Evolutionary conservation across 2,113 vertebrate genomes (phyloP).

Genomic region (Sebastes schlegelii): DNA sequence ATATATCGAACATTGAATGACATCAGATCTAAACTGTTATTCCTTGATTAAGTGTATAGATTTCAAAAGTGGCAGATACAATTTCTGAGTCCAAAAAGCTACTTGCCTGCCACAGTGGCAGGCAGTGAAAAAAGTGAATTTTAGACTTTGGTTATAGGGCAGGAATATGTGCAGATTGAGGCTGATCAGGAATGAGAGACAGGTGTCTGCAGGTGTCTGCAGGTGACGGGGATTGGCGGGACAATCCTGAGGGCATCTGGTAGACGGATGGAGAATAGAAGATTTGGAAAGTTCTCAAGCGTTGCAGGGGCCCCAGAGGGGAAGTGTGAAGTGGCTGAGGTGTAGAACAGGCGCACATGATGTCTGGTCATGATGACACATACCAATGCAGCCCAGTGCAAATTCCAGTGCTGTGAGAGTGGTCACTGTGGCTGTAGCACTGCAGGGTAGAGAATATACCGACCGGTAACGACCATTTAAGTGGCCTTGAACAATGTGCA

Average conservation of each 20-base stretch:
- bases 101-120: too few relatives aligned
- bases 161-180: background rate
- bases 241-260: background rate
- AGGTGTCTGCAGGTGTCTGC: background rate
- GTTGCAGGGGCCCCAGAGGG: background rate
- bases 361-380: background rate
- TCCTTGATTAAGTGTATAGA: too few relatives aligned
- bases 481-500: background rate
- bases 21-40: too few relatives aligned
- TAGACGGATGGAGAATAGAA: background rate
- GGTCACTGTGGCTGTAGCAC: background rate
- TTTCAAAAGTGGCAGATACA: too few relatives aligned
- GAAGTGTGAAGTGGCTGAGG: conserved; percentile 10
- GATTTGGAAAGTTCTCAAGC: conserved; percentile 12
- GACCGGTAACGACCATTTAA: background rate
- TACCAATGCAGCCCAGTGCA: background rate
- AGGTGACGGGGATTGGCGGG: background rate
- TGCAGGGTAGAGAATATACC: background rate
- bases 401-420: background rate
- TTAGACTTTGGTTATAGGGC: too few relatives aligned
- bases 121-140: too few relatives aligned
- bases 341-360: background rate
- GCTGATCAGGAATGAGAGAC: background rate
- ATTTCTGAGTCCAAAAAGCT: too few relatives aligned
- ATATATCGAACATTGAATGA: too few relatives aligned